phyloP scores from a whole-genome alignment of 2,113 vertebrate genomes.

The Forbesichthys papilliferus region DNA sequence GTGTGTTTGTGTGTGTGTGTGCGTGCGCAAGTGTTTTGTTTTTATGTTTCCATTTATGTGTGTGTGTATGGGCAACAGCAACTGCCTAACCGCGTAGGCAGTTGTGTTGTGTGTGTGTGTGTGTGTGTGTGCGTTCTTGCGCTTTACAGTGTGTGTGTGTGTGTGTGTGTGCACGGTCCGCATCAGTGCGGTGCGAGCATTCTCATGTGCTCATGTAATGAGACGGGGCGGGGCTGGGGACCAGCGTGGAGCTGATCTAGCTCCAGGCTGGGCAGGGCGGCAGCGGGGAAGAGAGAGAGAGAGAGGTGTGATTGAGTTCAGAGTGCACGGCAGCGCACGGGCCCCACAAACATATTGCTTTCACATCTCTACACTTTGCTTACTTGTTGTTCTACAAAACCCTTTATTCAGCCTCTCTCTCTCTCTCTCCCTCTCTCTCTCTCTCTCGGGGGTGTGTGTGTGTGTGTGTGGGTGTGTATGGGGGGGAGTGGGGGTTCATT shows the following conservation, averaged over 20 bases:
- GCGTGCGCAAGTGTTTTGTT: not conserved
- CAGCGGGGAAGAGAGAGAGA: not conserved
- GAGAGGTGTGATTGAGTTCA: slow-evolving; percentile 64
- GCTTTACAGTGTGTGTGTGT: too few species aligned
- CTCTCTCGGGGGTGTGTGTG: too few species aligned
- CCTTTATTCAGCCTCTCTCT: slow-evolving; percentile 7
- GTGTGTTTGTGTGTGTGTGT: not conserved
- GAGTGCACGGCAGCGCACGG: slow-evolving; percentile 32
- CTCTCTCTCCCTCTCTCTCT: not conserved
- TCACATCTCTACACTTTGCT: slow-evolving; percentile 8
- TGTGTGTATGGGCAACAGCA: too few species aligned
- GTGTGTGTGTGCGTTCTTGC: too few species aligned
- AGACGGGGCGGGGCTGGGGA: slow-evolving; percentile 31
- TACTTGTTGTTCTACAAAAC: slow-evolving; percentile 21
- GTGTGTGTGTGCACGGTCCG: not conserved
- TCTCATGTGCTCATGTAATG: not conserved
- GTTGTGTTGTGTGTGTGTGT: too few species aligned
- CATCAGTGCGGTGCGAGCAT: not conserved
- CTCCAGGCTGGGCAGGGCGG: slow-evolving; percentile 29
- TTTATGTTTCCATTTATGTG: too few species aligned
- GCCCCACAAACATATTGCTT: slow-evolving; percentile 41
- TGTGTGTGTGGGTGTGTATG: too few species aligned
- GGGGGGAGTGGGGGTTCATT: not conserved
- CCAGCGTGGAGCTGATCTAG: slow-evolving; percentile 13
- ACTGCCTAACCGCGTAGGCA: too few species aligned